These are phyloP conservation scores for Clistopyga incitator DNA, from an alignment of 2,888 invertebrate genomes.

Conservation along the genomic window DNA sequence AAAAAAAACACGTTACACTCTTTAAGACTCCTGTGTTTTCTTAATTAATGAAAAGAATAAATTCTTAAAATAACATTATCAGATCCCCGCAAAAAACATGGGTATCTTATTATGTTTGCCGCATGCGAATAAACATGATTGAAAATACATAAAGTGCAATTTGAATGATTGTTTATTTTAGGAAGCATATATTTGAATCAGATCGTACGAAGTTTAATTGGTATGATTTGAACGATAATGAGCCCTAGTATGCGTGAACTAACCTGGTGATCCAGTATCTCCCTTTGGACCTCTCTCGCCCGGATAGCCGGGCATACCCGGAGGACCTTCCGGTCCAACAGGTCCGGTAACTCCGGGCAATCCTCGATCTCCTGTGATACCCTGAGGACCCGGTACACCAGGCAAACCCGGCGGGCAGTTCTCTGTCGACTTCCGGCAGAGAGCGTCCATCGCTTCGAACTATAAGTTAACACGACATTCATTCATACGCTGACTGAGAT, in stretches of 20 bases:
- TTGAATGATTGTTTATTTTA: neutral
- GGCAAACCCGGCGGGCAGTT: conserved; percentile 90
- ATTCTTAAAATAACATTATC: no score
- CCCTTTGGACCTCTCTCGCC: conserved; percentile 90
- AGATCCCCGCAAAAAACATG: no score
- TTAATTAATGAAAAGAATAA: no score
- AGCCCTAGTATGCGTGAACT: neutral
- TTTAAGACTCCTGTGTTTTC: no score
- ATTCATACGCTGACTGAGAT: neutral
- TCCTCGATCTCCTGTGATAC: conserved; percentile 87
- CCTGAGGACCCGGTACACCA: conserved; percentile 86
- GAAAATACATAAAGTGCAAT: neutral
- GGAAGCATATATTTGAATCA: neutral
- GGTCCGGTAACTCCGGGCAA: conserved; percentile 89
- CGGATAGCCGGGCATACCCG: conserved; percentile 84
- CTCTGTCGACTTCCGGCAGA: conserved; percentile 93
- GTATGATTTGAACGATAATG: neutral
- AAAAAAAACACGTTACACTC: no score
- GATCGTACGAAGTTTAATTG: neutral
- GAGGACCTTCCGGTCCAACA: conserved; percentile 90
- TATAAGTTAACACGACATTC: conserved; percentile 83
- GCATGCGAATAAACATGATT: neutral
- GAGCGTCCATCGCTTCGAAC: conserved; percentile 93
- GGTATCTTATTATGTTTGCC: no score
- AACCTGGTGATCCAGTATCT: conserved; percentile 86